A percentile compares a stretch with the other conserved stretches of the same genome.
These are phyloP conservation scores for Trochalopteron elliotii DNA, from an alignment of 2,113 vertebrate genomes.

Conservation along the genomic window DNA sequence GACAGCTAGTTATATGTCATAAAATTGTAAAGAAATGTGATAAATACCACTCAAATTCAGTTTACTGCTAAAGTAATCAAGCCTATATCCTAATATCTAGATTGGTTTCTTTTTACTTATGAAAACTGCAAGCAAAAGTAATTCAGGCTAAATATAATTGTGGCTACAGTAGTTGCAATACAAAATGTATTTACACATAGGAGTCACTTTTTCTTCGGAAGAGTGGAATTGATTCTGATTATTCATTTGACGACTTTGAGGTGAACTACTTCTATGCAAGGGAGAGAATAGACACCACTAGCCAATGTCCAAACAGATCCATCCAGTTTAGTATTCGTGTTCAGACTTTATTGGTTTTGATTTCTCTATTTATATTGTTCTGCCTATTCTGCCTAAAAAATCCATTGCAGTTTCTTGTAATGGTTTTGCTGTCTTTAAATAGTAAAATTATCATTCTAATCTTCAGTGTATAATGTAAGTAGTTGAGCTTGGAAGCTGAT, in stretches of 20 bases:
- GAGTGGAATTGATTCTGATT: background rate
- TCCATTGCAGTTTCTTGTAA: background rate
- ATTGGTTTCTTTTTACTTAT: background rate
- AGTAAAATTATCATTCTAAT: background rate
- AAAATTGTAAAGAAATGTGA: background rate
- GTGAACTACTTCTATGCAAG: background rate
- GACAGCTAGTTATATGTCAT: fast-evolving
- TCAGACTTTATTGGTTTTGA: background rate
- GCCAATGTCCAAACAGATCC: background rate
- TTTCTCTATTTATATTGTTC: background rate
- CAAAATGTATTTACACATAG: background rate
- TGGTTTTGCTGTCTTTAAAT: background rate
- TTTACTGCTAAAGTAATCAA: background rate
- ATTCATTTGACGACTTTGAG: background rate
- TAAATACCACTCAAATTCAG: background rate
- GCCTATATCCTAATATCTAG: background rate
- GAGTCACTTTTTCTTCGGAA: background rate
- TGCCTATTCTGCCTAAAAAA: background rate
- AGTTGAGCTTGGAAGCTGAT: background rate
- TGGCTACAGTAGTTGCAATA: background rate
- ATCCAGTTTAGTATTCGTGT: background rate
- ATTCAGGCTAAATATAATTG: background rate
- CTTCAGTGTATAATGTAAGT: background rate
- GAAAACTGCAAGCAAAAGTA: background rate
- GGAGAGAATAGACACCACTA: background rate